Evolutionary conservation across 2,113 vertebrate species (phyloP), one percentile per base, ranked within the genome.

Genomic region (Cromileptes altivelis): DNA sequence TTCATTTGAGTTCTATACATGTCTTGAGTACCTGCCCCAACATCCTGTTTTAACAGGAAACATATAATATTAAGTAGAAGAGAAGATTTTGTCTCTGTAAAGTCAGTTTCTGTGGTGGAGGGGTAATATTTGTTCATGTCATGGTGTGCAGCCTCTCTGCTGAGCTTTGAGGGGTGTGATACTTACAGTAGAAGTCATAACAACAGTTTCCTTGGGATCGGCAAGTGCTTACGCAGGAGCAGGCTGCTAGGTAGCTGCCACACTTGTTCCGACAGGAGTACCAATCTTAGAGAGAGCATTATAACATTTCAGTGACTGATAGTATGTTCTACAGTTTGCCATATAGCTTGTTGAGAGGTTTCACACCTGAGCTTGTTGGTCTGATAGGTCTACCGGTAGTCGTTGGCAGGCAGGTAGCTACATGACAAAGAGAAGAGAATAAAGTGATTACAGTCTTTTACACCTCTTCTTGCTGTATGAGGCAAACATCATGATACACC

Each of bases 141-240:
- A 6, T 40, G 5, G 15, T 45, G 33, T 11, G 52, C 12, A 55
- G 30, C 68, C 40, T 55, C 30, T 55, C 21, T 57, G 25, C 33
- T 45, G 50, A 65, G 49, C n/a, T 37, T 19, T 68, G n/a, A 42
- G 14, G n/a, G 17, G 42, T 42, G 12, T 62, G 13, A 13, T 11
- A 80, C 90, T 84, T 79, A 94, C 94, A 70, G 61, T 80, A 17
- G 81, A 87, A 93, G 86, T 93, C 91, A 53, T 63, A 2, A 27
- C 92, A 92, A 71, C 92, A 93, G 80, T 81, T 85, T 45, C 89
- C 89, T 45, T 88, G 12, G 83, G 68, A 81, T 61, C 13, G 14
- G 78, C 95, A 95, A 11, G 68, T 81, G 72, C 76, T 58, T 2
- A 3, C 1, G 70, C 94, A 96, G 63, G 91, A 91, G 62, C 91